Conservation (phyloP, 2,113 vertebrate species). For the Emydocephalus ijimae region DNA sequence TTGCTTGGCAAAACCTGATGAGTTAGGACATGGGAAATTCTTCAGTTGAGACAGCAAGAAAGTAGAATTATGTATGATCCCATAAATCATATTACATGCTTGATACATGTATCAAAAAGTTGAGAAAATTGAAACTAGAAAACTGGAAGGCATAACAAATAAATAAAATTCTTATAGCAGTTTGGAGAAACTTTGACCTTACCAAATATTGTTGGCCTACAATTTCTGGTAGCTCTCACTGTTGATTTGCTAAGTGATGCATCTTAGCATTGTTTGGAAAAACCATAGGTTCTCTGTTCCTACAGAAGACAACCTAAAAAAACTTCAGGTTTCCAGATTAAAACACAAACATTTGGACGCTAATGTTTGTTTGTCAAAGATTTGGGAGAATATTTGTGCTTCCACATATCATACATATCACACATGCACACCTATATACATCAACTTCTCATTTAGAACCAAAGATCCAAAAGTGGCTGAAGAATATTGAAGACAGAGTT, state of each 20-base stretch:
- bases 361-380: not conserved
- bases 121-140: conserved; percentile 14
- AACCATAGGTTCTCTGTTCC: not conserved
- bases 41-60: not conserved
- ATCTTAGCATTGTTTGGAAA: not conserved
- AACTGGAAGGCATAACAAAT: conserved; percentile 31
- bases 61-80: not conserved
- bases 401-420: not conserved
- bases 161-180: not conserved
- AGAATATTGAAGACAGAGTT: not conserved
- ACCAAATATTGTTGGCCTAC: not conserved
- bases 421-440: not conserved
- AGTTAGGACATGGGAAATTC: not conserved
- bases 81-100: not conserved
- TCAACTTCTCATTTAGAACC: not conserved
- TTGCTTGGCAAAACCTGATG: not conserved
- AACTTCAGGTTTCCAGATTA: not conserved
- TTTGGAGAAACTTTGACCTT: not conserved
- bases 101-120: not conserved
- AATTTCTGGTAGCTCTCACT: not conserved
- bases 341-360: not conserved
- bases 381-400: not conserved
- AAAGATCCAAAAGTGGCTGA: not conserved
- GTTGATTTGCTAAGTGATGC: not conserved
- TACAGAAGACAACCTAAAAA: not conserved